Percentiles rank a stretch among this genome's conserved stretches.
These are phyloP conservation scores for Tenthredo scrophulariae DNA, from an alignment of 2,888 invertebrate genomes.

Conservation along the genomic window DNA sequence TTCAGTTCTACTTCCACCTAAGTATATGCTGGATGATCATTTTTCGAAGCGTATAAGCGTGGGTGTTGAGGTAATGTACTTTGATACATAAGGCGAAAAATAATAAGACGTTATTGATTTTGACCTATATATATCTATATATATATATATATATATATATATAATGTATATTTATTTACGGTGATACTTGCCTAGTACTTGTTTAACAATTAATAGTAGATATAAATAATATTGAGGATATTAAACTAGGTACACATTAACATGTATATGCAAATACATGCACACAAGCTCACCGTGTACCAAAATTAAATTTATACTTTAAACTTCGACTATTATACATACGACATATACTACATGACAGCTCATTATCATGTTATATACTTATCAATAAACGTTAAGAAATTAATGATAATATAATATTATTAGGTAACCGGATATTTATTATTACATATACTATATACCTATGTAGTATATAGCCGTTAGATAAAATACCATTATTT, in stretches of 20 bases:
- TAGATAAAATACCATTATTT: background rate
- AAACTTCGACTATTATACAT: background rate
- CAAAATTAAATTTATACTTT: background rate
- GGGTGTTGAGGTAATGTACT: no score
- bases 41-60: no score
- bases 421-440: background rate
- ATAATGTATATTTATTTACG: conserved; percentile 32
- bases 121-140: background rate
- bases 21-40: no score
- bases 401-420: background rate
- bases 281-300: conserved; percentile 6
- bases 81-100: background rate
- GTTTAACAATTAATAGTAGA: conserved; percentile 34
- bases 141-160: background rate
- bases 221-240: conserved; percentile 36
- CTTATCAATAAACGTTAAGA: background rate
- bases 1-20: background rate
- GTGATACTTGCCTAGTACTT: conserved; percentile 18
- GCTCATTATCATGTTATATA: background rate
- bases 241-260: background rate
- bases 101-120: background rate
- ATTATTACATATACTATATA: background rate
- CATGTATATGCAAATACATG: background rate
- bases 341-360: background rate
- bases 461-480: background rate